Percentiles rank a stretch among this genome's conserved stretches.
Conservation (phyloP, 2,113 vertebrate species). For the Trichechus manatus region DNA sequence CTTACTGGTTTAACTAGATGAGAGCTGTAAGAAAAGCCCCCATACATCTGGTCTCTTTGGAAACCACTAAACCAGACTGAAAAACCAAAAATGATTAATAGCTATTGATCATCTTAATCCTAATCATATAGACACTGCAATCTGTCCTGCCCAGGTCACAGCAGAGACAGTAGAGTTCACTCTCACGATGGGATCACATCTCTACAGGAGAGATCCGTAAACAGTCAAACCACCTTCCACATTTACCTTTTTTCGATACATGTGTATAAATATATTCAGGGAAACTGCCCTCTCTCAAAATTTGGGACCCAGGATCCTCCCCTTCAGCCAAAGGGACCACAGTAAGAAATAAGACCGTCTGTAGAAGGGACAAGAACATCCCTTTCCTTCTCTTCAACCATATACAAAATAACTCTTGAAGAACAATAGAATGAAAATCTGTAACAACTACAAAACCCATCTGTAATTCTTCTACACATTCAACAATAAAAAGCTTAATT, state of each 20-base stretch:
- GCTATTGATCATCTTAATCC: not conserved
- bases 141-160: not conserved
- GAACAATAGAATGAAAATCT: not conserved
- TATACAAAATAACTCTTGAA: slow-evolving; percentile 9
- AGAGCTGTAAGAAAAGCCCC: not conserved
- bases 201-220: not conserved
- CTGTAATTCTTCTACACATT: slow-evolving; percentile 52
- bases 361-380: not conserved
- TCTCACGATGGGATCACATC: not conserved
- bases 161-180: not conserved
- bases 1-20: not conserved
- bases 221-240: not conserved
- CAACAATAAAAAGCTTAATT: slow-evolving; percentile 60
- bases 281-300: not conserved
- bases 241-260: not conserved
- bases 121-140: not conserved
- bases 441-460: not conserved
- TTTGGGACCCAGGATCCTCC: not conserved
- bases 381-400: not conserved
- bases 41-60: not conserved
- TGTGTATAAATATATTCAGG: not conserved
- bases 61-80: not conserved
- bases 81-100: slow-evolving; percentile 8
- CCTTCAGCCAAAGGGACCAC: slow-evolving; percentile 15
- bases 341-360: slow-evolving; percentile 12